These are phyloP conservation scores for Pseudochaenichthys georgianus DNA, from an alignment of 2,797 vertebrate genomes.

Conservation along the genomic window DNA sequence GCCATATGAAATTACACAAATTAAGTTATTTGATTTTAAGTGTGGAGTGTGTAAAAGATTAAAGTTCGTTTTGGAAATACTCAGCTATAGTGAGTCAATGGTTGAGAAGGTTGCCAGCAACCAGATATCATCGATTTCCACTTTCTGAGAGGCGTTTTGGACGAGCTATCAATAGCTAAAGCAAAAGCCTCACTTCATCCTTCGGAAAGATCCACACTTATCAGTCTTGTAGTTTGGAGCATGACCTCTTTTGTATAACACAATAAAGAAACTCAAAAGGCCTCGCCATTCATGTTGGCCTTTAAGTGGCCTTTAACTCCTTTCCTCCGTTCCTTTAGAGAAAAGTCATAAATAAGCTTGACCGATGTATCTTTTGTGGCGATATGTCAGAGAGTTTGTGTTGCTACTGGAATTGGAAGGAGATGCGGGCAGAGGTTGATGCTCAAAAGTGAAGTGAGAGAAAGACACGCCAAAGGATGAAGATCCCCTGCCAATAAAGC, in stretches of 20 bases:
- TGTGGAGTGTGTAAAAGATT: constrained; percentile 1
- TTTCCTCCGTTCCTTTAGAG: constrained; percentile 53
- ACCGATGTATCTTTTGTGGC: neutral
- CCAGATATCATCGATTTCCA: constrained; percentile 65
- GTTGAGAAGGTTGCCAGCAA: constrained; percentile 37
- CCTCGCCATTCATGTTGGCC: constrained; percentile 74
- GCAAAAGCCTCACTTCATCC: constrained; percentile 58
- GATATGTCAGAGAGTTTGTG: constrained; percentile 5
- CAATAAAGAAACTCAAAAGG: constrained; percentile 69
- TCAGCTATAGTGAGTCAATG: constrained; percentile 7
- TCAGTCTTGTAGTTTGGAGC: constrained; percentile 49
- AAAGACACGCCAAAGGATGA: constrained; percentile 49
- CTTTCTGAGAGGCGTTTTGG: constrained; percentile 48
- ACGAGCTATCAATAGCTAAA: constrained; percentile 65
- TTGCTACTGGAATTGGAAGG: constrained; percentile 13
- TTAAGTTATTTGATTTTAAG: constrained; percentile 12
- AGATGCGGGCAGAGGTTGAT: constrained; percentile 18
- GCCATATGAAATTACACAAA: neutral
- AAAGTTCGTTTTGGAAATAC: constrained; percentile 9
- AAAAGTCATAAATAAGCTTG: constrained; percentile 36
- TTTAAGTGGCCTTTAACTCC: constrained; percentile 76
- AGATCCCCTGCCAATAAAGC: constrained; percentile 67
- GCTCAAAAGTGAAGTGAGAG: constrained; percentile 34
- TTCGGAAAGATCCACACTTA: constrained; percentile 61
- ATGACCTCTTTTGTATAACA: constrained; percentile 58